phyloP scores from a whole-genome alignment of 2,113 vertebrate species.

The Dolichallabes microphthalmus region DNA sequence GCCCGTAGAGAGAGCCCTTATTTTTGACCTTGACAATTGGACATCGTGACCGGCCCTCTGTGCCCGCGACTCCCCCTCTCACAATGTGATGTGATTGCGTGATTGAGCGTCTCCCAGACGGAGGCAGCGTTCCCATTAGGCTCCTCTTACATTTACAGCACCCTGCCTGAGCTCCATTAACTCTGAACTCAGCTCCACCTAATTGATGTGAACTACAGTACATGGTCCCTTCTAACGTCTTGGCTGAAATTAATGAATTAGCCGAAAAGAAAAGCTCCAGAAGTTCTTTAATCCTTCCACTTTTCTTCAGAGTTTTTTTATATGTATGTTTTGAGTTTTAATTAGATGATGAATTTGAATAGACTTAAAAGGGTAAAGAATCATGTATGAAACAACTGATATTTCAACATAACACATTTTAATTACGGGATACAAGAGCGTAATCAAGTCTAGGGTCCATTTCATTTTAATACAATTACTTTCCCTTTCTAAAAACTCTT shows the following conservation, averaged over 20 bases:
- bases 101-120: conserved; percentile 49
- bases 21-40: conserved; percentile 10
- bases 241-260: conserved; percentile 66
- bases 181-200: conserved; percentile 62
- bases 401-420: conserved; percentile 51
- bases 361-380: conserved; percentile 23
- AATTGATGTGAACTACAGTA: conserved; percentile 63
- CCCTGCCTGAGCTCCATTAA: conserved; percentile 55
- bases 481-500: conserved; percentile 47
- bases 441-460: conserved; percentile 39
- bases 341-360: conserved; percentile 40
- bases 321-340: conserved; percentile 28
- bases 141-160: not conserved
- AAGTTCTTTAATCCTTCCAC: conserved; percentile 49
- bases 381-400: conserved; percentile 35
- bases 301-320: conserved; percentile 3
- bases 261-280: conserved; percentile 49
- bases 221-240: conserved; percentile 61
- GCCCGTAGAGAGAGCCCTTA: conserved; percentile 13
- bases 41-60: conserved; percentile 8
- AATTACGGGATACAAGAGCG: conserved; percentile 42
- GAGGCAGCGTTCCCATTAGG: conserved; percentile 47
- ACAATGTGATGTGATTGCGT: conserved; percentile 36
- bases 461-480: conserved; percentile 50
- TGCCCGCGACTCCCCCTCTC: conserved; percentile 50